Conservation (phyloP, 2,797 vertebrate genomes). For the Anableps anableps region DNA sequence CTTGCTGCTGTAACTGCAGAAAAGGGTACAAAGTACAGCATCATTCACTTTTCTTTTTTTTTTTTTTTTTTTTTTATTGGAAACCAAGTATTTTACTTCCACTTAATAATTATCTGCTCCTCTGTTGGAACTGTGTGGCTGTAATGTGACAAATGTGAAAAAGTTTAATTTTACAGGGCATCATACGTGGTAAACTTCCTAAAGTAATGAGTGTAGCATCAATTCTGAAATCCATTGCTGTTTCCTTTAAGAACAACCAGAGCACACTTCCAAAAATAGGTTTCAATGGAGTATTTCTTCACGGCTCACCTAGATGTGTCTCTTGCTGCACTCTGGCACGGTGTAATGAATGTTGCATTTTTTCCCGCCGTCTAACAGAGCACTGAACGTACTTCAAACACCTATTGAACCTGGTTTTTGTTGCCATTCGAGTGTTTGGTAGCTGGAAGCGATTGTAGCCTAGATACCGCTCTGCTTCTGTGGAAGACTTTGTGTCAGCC, state of each 20-base stretch:
- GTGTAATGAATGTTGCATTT: slow-evolving; percentile 11
- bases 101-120: neutral
- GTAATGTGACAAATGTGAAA: neutral
- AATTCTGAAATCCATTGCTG: neutral
- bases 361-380: neutral
- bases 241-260: neutral
- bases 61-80: neutral
- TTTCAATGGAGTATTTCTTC: neutral
- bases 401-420: slow-evolving; percentile 7
- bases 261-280: neutral
- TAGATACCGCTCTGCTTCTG: slow-evolving; percentile 5
- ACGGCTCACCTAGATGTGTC: neutral
- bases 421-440: slow-evolving; percentile 1
- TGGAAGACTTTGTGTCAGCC: slow-evolving; percentile 11
- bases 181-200: neutral
- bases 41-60: neutral
- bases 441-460: neutral
- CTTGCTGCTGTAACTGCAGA: neutral
- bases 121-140: neutral
- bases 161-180: neutral
- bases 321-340: neutral
- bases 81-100: neutral
- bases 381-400: slow-evolving; percentile 21
- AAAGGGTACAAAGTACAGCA: no score
- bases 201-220: neutral